Evolutionary conservation across 2,888 invertebrate genomes (phyloP).

Genomic region (Drosophila mettleri): DNA sequence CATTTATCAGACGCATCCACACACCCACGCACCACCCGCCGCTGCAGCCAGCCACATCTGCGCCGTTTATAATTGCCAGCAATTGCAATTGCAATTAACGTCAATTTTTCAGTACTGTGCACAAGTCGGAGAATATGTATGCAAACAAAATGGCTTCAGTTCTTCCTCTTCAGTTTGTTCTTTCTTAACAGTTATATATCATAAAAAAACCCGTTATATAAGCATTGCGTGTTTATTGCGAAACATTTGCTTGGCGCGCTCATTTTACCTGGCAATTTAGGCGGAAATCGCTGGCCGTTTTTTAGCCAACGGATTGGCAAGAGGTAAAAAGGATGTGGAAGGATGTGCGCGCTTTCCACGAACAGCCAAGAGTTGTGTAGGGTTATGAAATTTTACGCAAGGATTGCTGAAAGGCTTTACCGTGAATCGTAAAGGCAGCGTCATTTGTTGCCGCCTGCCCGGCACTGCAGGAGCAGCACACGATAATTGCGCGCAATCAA

Average conservation of each 20-base stretch:
- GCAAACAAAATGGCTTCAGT: background rate
- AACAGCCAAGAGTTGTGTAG: constrained; percentile 47
- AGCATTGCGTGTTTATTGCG: constrained; percentile 64
- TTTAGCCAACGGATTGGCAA: constrained; percentile 81
- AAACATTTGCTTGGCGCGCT: constrained; percentile 50
- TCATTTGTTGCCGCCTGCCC: background rate
- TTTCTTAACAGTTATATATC: background rate
- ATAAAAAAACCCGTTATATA: constrained; percentile 77
- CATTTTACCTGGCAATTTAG: constrained; percentile 55
- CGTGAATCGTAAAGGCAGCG: constrained; percentile 53
- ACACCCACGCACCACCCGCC: constrained; percentile 58
- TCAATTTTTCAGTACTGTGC: constrained; percentile 16
- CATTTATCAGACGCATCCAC: no score
- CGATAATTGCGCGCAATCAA: constrained; percentile 72
- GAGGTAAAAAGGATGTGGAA: constrained; percentile 73
- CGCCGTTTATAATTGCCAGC: constrained; percentile 74
- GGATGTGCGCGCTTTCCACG: constrained; percentile 47
- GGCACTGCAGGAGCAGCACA: constrained; percentile 40
- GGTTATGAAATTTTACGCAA: constrained; percentile 82
- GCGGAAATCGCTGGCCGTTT: constrained; percentile 60
- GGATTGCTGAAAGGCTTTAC: constrained; percentile 74
- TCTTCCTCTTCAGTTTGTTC: background rate
- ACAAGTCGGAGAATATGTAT: background rate
- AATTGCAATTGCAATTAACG: constrained; percentile 68
- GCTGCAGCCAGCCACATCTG: constrained; percentile 63